Percentiles rank a stretch among this genome's conserved stretches.
Evolutionary conservation across 2,113 vertebrate species (phyloP).

Genomic region (Empidonax traillii): DNA sequence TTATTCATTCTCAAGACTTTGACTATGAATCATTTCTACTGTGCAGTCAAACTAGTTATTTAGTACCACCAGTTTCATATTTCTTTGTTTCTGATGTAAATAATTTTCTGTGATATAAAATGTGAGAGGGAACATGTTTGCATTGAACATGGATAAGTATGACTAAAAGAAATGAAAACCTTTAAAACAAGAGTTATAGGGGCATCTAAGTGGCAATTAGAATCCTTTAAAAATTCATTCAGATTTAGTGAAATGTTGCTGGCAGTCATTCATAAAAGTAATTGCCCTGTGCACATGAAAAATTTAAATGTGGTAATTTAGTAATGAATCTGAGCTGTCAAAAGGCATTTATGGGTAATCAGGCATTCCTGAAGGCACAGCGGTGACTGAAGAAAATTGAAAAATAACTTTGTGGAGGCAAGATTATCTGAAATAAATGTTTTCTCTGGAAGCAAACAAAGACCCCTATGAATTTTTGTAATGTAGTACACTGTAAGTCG

Average conservation of each 20-base stretch:
- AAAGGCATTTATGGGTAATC: conserved; percentile 35
- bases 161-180: not conserved
- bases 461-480: not conserved
- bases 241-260: conserved; percentile 51
- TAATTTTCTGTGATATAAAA: not conserved
- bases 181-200: not conserved
- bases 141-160: not conserved
- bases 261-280: conserved; percentile 55
- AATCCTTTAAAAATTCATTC: conserved; percentile 53
- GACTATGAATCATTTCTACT: conserved; percentile 23
- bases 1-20: conserved; percentile 24
- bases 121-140: not conserved
- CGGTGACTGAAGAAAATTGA: conserved; percentile 31
- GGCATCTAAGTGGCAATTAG: conserved; percentile 23
- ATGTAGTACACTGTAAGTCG: not conserved
- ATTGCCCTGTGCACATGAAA: conserved; percentile 52
- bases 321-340: conserved; percentile 48
- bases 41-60: not conserved
- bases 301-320: conserved; percentile 50
- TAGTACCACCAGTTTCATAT: not conserved
- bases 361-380: not conserved
- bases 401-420: not conserved
- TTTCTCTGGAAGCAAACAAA: conserved; percentile 29
- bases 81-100: conserved; percentile 23
- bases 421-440: conserved; percentile 13